A percentile compares a stretch with the other conserved stretches of the same genome.
These are phyloP conservation scores for Merops nubicus DNA, from an alignment of 2,113 vertebrate genomes.

Conservation along the genomic window DNA sequence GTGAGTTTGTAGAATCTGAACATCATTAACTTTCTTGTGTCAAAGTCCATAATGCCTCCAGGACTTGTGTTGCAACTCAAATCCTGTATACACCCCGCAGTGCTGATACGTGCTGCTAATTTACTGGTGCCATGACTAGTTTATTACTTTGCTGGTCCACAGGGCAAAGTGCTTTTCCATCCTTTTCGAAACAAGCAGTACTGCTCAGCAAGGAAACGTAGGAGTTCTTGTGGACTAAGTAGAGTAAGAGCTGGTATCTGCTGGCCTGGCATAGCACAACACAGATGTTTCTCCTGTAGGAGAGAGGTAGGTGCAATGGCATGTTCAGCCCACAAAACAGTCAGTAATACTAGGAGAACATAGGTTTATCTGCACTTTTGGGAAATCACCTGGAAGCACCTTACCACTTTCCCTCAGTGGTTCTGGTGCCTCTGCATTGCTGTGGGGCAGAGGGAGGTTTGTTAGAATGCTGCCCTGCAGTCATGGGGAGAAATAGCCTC, in stretches of 20 bases:
- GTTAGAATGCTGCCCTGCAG: neutral
- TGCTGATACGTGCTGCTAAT: neutral
- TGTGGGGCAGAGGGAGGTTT: neutral
- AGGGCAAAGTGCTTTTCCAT: neutral
- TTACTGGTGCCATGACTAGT: neutral
- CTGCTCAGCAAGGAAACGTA: neutral
- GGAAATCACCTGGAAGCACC: neutral
- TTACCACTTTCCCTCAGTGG: neutral
- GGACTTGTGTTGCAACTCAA: neutral
- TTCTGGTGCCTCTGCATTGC: fast-evolving
- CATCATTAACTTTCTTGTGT: neutral
- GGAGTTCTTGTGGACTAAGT: neutral
- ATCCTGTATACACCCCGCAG: neutral
- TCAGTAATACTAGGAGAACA: neutral
- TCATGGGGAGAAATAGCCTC: neutral
- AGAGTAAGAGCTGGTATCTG: neutral
- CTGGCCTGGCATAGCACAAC: neutral
- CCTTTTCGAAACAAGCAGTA: neutral
- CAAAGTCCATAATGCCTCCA: neutral
- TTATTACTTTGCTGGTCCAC: neutral
- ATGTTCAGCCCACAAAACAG: neutral
- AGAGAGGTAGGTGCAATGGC: neutral
- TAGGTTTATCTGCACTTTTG: neutral
- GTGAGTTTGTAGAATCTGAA: neutral
- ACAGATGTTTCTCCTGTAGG: neutral